Percentiles rank a stretch among this genome's conserved stretches.
Evolutionary conservation across 2,888 invertebrate genomes (phyloP).

Genomic region (Cryptosula pallasiana): DNA sequence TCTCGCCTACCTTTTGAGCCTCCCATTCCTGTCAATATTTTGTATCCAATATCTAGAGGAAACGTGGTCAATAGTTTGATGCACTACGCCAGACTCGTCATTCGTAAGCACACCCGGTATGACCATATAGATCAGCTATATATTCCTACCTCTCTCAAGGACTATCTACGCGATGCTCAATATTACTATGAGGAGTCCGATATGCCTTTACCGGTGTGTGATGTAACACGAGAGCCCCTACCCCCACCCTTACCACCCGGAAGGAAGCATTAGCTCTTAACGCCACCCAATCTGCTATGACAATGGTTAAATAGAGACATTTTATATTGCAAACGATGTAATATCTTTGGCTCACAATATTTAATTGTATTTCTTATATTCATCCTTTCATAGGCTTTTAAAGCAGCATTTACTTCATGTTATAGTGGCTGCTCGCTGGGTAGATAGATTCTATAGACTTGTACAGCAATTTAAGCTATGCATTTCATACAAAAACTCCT

Average conservation of each 20-base stretch:
- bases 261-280: not conserved
- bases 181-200: conserved; percentile 14
- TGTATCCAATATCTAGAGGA: conserved; percentile 18
- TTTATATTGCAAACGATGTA: no score
- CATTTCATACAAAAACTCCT: no score
- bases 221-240: not conserved
- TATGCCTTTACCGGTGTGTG: conserved; percentile 5
- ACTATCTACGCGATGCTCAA: conserved; percentile 16
- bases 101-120: not conserved
- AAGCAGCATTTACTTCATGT: no score
- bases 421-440: no score
- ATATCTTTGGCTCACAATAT: no score
- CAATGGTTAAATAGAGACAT: no score
- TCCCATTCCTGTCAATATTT: conserved; percentile 16
- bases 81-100: conserved; percentile 9
- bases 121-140: conserved; percentile 21
- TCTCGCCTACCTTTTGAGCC: not conserved
- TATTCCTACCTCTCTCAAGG: not conserved
- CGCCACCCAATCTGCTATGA: no score
- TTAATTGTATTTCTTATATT: no score
- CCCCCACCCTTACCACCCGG: conserved; percentile 10
- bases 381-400: no score
- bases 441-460: no score
- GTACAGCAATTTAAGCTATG: no score
- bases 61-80: conserved; percentile 4